These are phyloP conservation scores for Otocyon megalotis DNA, from an alignment of 2,113 vertebrate species.

Conservation along the genomic window DNA sequence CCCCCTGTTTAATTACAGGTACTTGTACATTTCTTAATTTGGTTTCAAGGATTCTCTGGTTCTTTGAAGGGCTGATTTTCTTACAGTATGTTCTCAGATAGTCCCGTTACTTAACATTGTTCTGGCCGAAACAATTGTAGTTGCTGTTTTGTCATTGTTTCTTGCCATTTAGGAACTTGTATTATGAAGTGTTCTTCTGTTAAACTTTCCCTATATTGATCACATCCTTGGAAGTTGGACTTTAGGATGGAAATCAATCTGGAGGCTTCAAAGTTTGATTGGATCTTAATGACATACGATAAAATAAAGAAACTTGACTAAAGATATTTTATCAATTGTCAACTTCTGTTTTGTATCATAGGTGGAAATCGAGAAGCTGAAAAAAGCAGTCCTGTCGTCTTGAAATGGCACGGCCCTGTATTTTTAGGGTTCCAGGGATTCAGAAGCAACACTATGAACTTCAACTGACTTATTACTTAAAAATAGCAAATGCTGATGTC, in stretches of 20 bases:
- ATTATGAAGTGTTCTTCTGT: background rate
- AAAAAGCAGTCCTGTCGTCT: slow-evolving; percentile 90
- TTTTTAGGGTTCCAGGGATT: slow-evolving; percentile 74
- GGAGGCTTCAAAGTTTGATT: background rate
- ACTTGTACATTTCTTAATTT: background rate
- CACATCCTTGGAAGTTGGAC: background rate
- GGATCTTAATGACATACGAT: background rate
- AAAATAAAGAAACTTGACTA: background rate
- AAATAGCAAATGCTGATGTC: slow-evolving; percentile 83
- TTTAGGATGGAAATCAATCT: slow-evolving; percentile 33
- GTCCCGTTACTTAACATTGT: background rate
- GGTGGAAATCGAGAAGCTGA: slow-evolving; percentile 96
- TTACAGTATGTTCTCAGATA: background rate
- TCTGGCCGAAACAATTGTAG: background rate
- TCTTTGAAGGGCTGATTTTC: slow-evolving; percentile 24
- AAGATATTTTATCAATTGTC: slow-evolving; percentile 40
- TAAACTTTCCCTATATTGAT: background rate
- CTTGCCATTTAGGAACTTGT: background rate
- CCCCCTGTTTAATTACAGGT: background rate
- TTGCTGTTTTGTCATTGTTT: background rate
- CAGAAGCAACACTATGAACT: slow-evolving; percentile 74
- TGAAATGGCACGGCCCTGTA: slow-evolving; percentile 85
- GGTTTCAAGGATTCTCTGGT: background rate
- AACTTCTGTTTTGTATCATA: slow-evolving; percentile 82
- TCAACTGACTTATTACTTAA: slow-evolving; percentile 80